Base-by-base conservation (phyloP, 2,797 vertebrate species). In the Sebastolobus altivelis region DNA sequence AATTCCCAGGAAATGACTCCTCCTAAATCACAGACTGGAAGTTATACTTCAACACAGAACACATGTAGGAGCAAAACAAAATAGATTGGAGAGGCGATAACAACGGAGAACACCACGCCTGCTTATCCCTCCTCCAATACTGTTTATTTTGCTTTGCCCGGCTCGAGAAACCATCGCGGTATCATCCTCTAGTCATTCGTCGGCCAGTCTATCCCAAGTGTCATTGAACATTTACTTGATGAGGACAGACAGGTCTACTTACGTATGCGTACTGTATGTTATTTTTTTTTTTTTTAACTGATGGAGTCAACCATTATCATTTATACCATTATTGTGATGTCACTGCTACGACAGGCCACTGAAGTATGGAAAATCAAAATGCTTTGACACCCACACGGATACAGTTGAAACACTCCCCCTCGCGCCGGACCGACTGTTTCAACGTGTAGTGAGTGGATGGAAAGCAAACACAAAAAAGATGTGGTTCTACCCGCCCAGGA, bases 261-360 rank as follows among this genome's bases (percentile, higher is more conserved):
- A 96, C 95, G 93, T 95, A 96, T 95, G 93, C 81, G 89, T 90
- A 52, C 92, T 94, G 90, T 90, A 94, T 94, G 93, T 59, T 25
- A 25, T 49, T 49, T 49, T 59, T 58, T 55, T 59, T 61, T 61
- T 93, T 93, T 82, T 37, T 90, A 93, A 94, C 89, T 93, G 95
- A 96, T 96, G 95, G 93, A 94, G 92, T 95, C 93, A 95, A 96
- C 93, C 92, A 93, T 93, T 92, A 95, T 93, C 93, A 94, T 94
- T 92, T 94, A 94, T 95, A 95, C 96, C 94, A 96, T 95, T 95
- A 96, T 96, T 96, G 96, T 96, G 96, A 96, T 95, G 96, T 96
- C 96, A 96, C 96, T 96, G 96, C 96, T 96, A 96, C 94, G 91
- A 96, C 96, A 96, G 96, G 96, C 95, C 96, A 96, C 96, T 96